Conservation (phyloP, 2,888 invertebrate genomes). For the Trachelus tabidus region DNA sequence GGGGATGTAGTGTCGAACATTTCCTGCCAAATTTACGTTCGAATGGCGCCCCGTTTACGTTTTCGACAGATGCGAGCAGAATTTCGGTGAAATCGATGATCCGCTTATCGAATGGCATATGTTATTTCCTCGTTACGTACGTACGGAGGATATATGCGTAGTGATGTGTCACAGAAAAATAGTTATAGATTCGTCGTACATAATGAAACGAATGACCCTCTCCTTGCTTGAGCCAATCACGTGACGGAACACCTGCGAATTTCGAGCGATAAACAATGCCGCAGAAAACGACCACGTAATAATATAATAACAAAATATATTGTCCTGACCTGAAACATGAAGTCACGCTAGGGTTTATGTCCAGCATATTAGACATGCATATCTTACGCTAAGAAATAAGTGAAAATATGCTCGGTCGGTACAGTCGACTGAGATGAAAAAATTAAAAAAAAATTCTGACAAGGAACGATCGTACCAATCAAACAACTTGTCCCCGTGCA, state of each 20-base stretch:
- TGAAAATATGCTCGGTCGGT: background rate
- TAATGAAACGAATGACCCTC: background rate
- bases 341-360: slow-evolving; percentile 58
- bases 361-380: slow-evolving; percentile 49
- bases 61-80: slow-evolving; percentile 35
- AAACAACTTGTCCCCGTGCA: rapidly evolving
- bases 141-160: background rate
- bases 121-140: slow-evolving; percentile 23
- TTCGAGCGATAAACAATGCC: background rate
- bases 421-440: background rate
- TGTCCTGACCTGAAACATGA: slow-evolving; percentile 59
- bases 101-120: slow-evolving; percentile 48
- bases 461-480: no score
- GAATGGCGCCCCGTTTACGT: slow-evolving; percentile 7
- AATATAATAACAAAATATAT: slow-evolving; percentile 61
- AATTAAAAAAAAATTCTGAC: no score
- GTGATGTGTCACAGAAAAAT: background rate
- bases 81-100: slow-evolving; percentile 55
- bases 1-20: background rate
- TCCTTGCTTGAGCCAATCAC: background rate
- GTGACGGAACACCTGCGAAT: background rate
- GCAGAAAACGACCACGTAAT: slow-evolving; percentile 38
- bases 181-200: background rate
- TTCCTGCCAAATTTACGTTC: background rate
- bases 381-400: slow-evolving; percentile 25